phyloP scores from a whole-genome alignment of 1,140 invertebrate species.

The Trissolcus basalis region DNA sequence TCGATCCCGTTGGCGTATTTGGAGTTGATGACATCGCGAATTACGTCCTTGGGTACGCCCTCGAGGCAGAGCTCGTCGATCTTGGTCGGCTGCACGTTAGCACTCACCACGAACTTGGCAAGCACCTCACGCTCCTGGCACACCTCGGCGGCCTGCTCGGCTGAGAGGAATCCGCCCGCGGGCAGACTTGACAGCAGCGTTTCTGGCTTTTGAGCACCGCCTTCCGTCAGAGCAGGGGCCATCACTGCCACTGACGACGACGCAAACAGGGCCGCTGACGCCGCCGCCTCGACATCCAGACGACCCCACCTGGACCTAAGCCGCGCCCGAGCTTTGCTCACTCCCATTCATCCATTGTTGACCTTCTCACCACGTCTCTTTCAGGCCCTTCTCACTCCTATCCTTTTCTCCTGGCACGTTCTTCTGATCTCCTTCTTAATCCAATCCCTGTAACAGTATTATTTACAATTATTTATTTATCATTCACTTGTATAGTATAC shows the following conservation, averaged over 20 bases:
- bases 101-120: constrained; percentile 74
- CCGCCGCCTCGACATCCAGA: constrained; percentile 74
- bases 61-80: constrained; percentile 73
- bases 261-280: constrained; percentile 75
- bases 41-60: constrained; percentile 72
- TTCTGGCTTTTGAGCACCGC: constrained; percentile 79
- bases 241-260: constrained; percentile 80
- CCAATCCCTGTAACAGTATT: too few species aligned
- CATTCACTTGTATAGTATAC: too few species aligned
- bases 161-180: constrained; percentile 71
- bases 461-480: too few species aligned
- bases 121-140: constrained; percentile 73
- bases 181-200: constrained; percentile 74
- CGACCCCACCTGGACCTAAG: constrained; percentile 68
- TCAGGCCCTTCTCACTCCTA: not conserved
- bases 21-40: constrained; percentile 75
- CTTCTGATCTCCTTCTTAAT: not conserved
- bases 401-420: not conserved
- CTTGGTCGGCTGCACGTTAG: constrained; percentile 73
- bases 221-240: constrained; percentile 84
- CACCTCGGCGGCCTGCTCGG: constrained; percentile 71
- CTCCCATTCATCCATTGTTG: constrained; percentile 80
- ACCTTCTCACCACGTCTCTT: not conserved
- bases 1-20: constrained; percentile 72
- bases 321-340: constrained; percentile 76